Evolutionary conservation across 2,797 vertebrate species (phyloP), one percentile per base, ranked within the genome.

Genomic region (Crossoptilon crossoptilon): DNA sequence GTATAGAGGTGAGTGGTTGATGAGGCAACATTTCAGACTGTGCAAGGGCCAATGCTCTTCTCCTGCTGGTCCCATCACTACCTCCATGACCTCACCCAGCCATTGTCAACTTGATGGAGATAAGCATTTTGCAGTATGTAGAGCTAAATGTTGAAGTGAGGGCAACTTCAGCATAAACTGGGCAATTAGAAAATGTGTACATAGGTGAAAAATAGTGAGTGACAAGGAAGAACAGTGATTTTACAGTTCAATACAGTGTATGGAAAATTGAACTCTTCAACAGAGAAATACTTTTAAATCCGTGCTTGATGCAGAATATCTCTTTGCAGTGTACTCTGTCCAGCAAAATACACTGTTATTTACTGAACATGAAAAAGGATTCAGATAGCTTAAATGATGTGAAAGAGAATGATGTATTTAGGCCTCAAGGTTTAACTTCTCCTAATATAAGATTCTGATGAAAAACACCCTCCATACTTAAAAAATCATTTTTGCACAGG

Each of bases 351-450:
- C n/a, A 27, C 35, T 79, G 82, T 9, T 84, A 60, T 84, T 88
- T 92, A 71, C 59, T 68, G 77, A 91, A 37, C 48, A 39, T 23
- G 64, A 13, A 84, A 73, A 51, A 78, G 21, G 31, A 66, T 84
- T 91, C 56, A 73, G 5, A 26, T 77, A 64, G 4, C 33, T 90
- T 82, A 87, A 93, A 74, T 79, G 19, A 73, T 76, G 49, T 84
- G 71, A 76, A 87, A 76, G 23, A 79, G 71, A 88, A 79, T 49
- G 33, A 87, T 58, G 26, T 22, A 73, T 90, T 91, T 88, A 48
- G 3, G 7, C 62, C 62, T 56, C 14, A 10, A 74, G 53, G 75
- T 73, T 92, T 69, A 91, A 71, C 12, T 71, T 79, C 46, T 70
- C 58, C 60, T 84, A 24, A 55, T 66, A 41, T 60, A 88, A 63